These are phyloP conservation scores for Chascanopsetta lugubris DNA, from an alignment of 2,113 vertebrate species.

Conservation along the genomic window DNA sequence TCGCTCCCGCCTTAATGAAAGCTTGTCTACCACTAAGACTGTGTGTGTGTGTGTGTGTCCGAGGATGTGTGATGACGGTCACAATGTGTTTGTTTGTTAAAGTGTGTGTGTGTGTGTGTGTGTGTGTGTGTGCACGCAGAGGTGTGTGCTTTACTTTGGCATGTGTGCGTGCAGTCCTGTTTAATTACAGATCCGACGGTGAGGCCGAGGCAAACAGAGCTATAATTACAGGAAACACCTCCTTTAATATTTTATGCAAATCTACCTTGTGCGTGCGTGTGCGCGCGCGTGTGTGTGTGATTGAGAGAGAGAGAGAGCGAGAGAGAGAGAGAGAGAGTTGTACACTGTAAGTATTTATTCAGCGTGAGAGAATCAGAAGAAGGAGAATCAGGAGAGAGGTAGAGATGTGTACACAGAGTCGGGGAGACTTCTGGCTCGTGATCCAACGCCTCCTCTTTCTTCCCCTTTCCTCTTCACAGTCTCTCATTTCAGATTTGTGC, in stretches of 20 bases:
- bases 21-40: constrained; percentile 65
- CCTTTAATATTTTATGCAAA: constrained; percentile 94
- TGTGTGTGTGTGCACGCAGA: constrained; percentile 17
- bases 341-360: constrained; percentile 58
- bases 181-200: constrained; percentile 90
- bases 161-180: constrained; percentile 78
- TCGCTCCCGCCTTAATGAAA: constrained; percentile 37
- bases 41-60: not conserved
- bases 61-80: not conserved
- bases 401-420: not conserved
- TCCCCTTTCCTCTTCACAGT: constrained; percentile 51
- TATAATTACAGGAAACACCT: constrained; percentile 92
- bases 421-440: constrained; percentile 33
- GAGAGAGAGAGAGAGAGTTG: constrained; percentile 20
- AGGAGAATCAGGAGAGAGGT: constrained; percentile 20
- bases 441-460: constrained; percentile 28
- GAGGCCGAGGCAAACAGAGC: constrained; percentile 87
- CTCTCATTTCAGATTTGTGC: constrained; percentile 71
- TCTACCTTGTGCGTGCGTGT: constrained; percentile 64
- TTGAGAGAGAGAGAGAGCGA: constrained; percentile 1
- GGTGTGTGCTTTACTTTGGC: constrained; percentile 61
- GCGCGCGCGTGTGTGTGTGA: constrained; percentile 4
- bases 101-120: constrained; percentile 27
- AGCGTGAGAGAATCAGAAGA: constrained; percentile 31
- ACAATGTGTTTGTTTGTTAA: too few relatives aligned